Conservation (phyloP, 2,113 vertebrate genomes). For the Aptenodytes patagonicus region DNA sequence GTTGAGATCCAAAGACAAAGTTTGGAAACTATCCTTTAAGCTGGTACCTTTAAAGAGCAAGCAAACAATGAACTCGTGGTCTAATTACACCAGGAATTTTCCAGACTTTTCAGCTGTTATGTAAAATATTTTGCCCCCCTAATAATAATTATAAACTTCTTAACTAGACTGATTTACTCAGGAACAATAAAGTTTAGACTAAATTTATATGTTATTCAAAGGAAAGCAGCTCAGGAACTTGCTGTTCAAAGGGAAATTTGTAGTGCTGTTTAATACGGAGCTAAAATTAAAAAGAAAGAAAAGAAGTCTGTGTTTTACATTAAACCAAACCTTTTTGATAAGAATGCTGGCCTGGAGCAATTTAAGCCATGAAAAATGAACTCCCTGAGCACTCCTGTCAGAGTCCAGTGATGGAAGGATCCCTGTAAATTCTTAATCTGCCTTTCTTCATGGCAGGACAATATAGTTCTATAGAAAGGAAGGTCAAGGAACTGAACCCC, state of each 20-base stretch:
- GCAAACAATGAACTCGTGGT: conserved; percentile 37
- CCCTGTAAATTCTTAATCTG: conserved; percentile 91
- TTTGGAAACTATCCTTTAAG: conserved; percentile 46
- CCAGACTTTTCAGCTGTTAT: conserved; percentile 42
- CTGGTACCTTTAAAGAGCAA: conserved; percentile 35
- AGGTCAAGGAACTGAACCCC: conserved; percentile 81
- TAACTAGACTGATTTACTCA: conserved; percentile 64
- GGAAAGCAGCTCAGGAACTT: conserved; percentile 41
- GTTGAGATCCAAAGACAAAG: background rate
- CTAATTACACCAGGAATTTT: conserved; percentile 58
- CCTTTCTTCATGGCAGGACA: conserved; percentile 79
- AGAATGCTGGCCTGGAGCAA: conserved; percentile 78
- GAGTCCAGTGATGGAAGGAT: conserved; percentile 85
- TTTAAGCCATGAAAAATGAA: conserved; percentile 84
- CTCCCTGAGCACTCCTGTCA: conserved; percentile 78
- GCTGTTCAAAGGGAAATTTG: conserved; percentile 54
- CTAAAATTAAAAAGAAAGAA: conserved; percentile 62
- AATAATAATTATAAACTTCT: conserved; percentile 70
- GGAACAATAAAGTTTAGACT: conserved; percentile 52
- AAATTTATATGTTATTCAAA: conserved; percentile 57
- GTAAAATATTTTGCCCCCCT: conserved; percentile 48
- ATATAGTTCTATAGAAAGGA: conserved; percentile 83
- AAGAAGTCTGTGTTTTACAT: conserved; percentile 70
- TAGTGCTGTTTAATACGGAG: conserved; percentile 34
- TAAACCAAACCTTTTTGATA: conserved; percentile 75